Conservation (phyloP, 2,797 vertebrate species). For the Spheniscus humboldti region DNA sequence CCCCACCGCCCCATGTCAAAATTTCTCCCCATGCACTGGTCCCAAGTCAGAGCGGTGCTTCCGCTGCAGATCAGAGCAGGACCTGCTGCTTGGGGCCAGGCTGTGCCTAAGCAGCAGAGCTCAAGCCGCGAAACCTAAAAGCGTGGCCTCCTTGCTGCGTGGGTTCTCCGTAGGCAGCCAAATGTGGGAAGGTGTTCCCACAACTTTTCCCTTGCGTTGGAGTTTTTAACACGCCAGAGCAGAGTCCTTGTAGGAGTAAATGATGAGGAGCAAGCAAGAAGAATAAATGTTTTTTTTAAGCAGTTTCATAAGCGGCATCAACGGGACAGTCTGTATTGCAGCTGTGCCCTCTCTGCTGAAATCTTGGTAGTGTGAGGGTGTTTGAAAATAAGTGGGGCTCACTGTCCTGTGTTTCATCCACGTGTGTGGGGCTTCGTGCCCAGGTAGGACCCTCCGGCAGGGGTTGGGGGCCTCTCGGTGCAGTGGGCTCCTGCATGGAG, state of each 20-base stretch:
- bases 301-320: background rate
- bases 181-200: conserved; percentile 6
- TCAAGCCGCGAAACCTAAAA: rapidly evolving
- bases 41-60: background rate
- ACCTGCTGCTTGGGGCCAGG: background rate
- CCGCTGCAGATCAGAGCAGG: background rate
- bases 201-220: conserved; percentile 13
- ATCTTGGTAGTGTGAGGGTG: background rate
- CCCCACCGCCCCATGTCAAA: rapidly evolving
- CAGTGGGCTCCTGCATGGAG: background rate
- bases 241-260: conserved; percentile 26
- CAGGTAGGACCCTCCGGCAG: rapidly evolving
- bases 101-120: background rate
- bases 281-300: background rate
- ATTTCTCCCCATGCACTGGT: background rate
- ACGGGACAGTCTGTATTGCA: background rate
- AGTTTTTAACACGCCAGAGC: background rate
- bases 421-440: rapidly evolving
- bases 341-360: background rate
- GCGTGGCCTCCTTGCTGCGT: background rate
- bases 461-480: background rate
- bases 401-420: background rate
- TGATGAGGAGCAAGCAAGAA: conserved; percentile 6
- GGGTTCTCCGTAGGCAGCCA: background rate
- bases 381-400: background rate